Evolutionary conservation across 2,113 vertebrate genomes (phyloP).

Genomic region (Callorhinus ursinus): DNA sequence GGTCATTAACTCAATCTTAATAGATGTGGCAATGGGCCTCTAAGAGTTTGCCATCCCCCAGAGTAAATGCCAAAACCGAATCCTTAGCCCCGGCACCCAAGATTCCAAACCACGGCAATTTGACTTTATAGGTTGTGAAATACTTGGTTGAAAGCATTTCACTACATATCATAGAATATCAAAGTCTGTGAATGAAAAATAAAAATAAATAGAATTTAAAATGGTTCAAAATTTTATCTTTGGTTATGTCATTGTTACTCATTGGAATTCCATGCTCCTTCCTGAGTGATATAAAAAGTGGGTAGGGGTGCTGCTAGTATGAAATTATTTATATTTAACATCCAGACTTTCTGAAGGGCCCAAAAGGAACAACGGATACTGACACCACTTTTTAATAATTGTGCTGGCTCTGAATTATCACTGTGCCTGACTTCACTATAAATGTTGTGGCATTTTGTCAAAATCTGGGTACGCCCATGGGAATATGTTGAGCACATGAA

Average conservation of each 20-base stretch:
- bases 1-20: not conserved
- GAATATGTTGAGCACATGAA: constrained; percentile 39
- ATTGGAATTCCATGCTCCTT: constrained; percentile 36
- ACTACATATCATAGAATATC: not conserved
- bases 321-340: constrained; percentile 64
- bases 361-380: constrained; percentile 30
- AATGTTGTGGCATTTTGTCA: constrained; percentile 47
- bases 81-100: not conserved
- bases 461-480: constrained; percentile 41
- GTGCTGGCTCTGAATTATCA: constrained; percentile 53
- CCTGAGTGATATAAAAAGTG: not conserved
- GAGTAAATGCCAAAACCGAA: not conserved
- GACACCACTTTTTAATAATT: constrained; percentile 57
- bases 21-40: accelerated
- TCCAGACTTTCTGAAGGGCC: constrained; percentile 30
- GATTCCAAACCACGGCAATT: not conserved
- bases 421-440: constrained; percentile 45
- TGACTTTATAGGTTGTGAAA: not conserved
- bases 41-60: not conserved
- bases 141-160: not conserved
- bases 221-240: not conserved
- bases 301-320: not conserved
- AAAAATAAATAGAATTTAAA: constrained; percentile 50
- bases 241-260: constrained; percentile 24
- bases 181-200: not conserved